Evolutionary conservation across 2,888 invertebrate species (phyloP), one percentile per base, ranked within the genome.

Genomic region (Ypsolopha scabrella): DNA sequence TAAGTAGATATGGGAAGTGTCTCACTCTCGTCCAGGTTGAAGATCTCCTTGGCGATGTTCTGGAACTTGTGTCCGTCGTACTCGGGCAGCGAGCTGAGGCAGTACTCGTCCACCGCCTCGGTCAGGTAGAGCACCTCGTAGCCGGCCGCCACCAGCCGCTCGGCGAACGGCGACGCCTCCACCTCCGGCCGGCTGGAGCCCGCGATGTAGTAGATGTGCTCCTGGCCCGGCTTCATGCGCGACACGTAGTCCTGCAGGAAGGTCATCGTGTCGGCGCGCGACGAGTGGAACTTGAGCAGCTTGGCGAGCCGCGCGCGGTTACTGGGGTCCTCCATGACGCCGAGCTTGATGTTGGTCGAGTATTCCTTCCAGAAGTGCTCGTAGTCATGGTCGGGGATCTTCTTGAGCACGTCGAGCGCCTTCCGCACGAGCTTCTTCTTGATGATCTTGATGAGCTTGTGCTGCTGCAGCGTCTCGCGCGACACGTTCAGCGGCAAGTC

Each of bases 41-140:
- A 93, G 37, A 98, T 98, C 87, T 99, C 99, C 86, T 99, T 99
- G 61, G 99, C 99, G 51, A 98, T 96, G 77, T 99, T 99, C 85
- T 97, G 97, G 94, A 99, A 99, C 83, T 98, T 99, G 87, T 98
- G 97, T 51, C 97, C 97, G 67, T 99, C 99, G 81, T 95, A 99
- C 83, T 99, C 99, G 1, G 99, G 98, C 75, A 99, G 88, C 46
- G 97, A 93, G 50, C 97, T 96, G 62, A 99, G 94, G 64, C 95
- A 93, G 85, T 99, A 99, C 82, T 99, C 99, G 86, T 99, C 99
- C 48, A 99, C 98, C 37, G 99, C 96, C 85, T 99, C 99, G 8
- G 93, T 92, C 50, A 99, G 88, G 75, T 92, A 98, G 56, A 99
- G 85, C 52, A 98, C 96, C 88, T 99, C 99, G 78, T 94, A 97